Conservation (phyloP, 1,140 invertebrate genomes). For the Pseudomyrmex gracilis region DNA sequence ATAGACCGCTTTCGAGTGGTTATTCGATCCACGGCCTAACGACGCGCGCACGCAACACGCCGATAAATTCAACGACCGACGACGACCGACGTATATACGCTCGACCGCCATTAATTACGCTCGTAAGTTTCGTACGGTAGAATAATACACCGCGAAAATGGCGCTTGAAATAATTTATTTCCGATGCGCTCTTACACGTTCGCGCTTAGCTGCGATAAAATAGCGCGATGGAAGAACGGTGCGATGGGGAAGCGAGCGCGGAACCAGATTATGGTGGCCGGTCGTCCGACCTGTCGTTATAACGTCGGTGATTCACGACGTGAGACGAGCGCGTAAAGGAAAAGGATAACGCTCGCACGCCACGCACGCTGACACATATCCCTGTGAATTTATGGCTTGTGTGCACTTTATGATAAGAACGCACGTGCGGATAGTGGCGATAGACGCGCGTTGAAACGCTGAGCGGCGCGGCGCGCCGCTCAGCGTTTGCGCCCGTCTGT, state of each 20-base stretch:
- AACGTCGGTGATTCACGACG: constrained; percentile 52
- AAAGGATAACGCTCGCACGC: constrained; percentile 35
- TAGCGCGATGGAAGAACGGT: constrained; percentile 11
- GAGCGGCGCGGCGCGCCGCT: no score
- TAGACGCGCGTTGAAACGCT: no score
- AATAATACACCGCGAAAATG: constrained; percentile 23
- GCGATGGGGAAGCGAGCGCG: background rate
- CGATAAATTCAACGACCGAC: constrained; percentile 33
- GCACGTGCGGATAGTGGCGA: background rate
- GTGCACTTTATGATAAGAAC: constrained; percentile 41
- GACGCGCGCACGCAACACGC: background rate
- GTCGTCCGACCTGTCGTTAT: constrained; percentile 49
- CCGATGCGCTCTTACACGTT: background rate
- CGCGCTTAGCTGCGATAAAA: constrained; percentile 15
- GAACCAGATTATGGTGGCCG: constrained; percentile 37
- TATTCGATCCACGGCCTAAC: background rate
- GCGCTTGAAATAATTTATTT: constrained; percentile 56
- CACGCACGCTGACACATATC: constrained; percentile 23
- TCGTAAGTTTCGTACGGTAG: constrained; percentile 3
- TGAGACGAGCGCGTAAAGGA: constrained; percentile 4
- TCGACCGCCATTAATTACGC: constrained; percentile 31
- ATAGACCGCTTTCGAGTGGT: background rate
- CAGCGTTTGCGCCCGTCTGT: background rate
- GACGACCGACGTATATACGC: background rate
- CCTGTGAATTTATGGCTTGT: constrained; percentile 31